These are phyloP conservation scores for Callinectes sapidus DNA, from an alignment of 2,888 invertebrate genomes.

Conservation along the genomic window DNA sequence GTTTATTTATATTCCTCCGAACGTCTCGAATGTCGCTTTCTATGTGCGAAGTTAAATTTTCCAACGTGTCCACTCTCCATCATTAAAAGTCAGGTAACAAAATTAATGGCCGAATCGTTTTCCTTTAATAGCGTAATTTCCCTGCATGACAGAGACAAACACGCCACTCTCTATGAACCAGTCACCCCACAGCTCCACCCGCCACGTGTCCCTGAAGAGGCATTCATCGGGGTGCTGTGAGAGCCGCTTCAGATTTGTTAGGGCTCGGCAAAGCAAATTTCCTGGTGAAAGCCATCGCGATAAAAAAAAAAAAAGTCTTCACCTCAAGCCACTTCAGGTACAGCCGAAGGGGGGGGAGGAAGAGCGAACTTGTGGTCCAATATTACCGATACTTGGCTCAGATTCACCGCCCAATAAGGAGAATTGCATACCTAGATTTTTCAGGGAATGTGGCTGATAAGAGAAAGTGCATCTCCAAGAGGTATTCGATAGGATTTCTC, in stretches of 20 bases:
- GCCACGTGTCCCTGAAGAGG: background rate
- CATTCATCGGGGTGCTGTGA: background rate
- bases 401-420: constrained; percentile 29
- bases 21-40: background rate
- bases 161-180: background rate
- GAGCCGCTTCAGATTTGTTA: background rate
- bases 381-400: constrained; percentile 19
- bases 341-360: background rate
- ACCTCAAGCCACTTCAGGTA: background rate
- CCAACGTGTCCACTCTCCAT: background rate
- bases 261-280: background rate
- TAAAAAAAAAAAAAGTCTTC: background rate
- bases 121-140: constrained; percentile 19
- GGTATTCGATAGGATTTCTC: background rate
- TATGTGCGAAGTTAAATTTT: background rate
- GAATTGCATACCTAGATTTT: constrained; percentile 36
- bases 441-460: background rate
- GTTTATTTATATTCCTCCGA: background rate
- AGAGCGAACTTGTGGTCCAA: constrained; percentile 8
- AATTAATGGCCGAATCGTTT: constrained; percentile 29
- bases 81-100: constrained; percentile 14
- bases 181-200: background rate
- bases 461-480: background rate
- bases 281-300: background rate
- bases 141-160: constrained; percentile 19